Evolutionary conservation across 2,797 vertebrate species (phyloP).

Genomic region (Pangasius mekongensis): DNA sequence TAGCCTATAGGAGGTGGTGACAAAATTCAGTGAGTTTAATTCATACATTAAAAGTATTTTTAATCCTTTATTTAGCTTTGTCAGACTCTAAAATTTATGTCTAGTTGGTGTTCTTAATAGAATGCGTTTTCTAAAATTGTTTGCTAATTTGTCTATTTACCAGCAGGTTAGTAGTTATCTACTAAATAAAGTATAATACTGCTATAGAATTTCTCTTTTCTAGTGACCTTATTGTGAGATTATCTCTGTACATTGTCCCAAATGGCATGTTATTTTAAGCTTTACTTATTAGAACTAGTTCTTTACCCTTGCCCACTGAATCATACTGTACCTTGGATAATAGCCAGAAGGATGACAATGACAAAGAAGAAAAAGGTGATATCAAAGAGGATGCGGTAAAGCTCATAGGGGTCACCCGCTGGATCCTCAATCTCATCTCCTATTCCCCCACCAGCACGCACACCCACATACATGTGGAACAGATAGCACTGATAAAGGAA

Average conservation of each 20-base stretch:
- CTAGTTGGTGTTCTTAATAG: background rate
- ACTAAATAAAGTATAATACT: background rate
- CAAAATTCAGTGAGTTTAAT: background rate
- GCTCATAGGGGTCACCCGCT: slow-evolving; percentile 95
- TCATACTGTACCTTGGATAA: slow-evolving; percentile 88
- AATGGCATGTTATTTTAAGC: background rate
- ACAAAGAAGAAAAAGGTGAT: slow-evolving; percentile 99
- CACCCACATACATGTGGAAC: slow-evolving; percentile 99
- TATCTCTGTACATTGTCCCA: background rate
- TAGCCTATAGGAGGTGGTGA: background rate
- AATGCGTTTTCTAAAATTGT: background rate
- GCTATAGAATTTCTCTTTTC: background rate
- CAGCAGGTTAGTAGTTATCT: background rate
- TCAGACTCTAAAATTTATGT: background rate
- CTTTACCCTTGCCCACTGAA: background rate
- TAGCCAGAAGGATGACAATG: slow-evolving; percentile 97
- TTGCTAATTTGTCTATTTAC: background rate
- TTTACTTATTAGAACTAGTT: background rate
- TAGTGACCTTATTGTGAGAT: background rate
- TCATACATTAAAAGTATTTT: background rate
- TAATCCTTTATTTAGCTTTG: background rate
- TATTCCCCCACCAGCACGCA: slow-evolving; percentile 96
- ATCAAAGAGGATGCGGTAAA: slow-evolving; percentile 98
- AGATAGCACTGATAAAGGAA: slow-evolving; percentile 85
- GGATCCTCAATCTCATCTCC: slow-evolving; percentile 99